A percentile compares a stretch with the other conserved stretches of the same genome.
Evolutionary conservation across 2,113 vertebrate genomes (phyloP).

Genomic region (Shinisaurus crocodilurus): DNA sequence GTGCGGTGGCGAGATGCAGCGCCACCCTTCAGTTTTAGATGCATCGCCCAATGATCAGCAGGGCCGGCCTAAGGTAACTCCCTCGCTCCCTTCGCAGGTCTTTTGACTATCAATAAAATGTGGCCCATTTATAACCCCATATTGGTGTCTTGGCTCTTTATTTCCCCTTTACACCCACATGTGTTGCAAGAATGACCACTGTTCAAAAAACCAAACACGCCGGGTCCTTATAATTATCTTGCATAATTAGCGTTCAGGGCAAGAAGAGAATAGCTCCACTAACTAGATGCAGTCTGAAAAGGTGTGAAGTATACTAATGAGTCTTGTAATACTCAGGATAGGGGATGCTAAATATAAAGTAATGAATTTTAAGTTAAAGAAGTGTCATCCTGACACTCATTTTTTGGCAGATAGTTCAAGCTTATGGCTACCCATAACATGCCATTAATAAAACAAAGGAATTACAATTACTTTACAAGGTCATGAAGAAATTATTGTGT

Average conservation of each 20-base stretch:
- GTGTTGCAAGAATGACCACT: not conserved
- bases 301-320: not conserved
- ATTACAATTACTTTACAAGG: not conserved
- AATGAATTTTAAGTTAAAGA: not conserved
- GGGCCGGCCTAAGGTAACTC: too few species aligned
- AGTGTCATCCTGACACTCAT: not conserved
- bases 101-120: too few species aligned
- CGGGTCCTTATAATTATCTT: not conserved
- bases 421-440: not conserved
- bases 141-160: too few species aligned
- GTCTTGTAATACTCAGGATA: not conserved
- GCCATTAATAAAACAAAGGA: not conserved
- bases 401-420: not conserved
- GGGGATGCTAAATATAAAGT: not conserved
- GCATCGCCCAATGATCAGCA: too few species aligned
- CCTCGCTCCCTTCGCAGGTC: too few species aligned
- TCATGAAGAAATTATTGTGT: not conserved
- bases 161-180: too few species aligned
- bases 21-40: too few species aligned
- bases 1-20: too few species aligned
- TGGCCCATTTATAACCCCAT: too few species aligned
- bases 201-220: not conserved
- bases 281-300: not conserved
- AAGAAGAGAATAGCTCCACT: not conserved
- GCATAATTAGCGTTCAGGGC: not conserved